phyloP scores from a whole-genome alignment of 2,113 vertebrate species.

The Pyxicephalus adspersus region DNA sequence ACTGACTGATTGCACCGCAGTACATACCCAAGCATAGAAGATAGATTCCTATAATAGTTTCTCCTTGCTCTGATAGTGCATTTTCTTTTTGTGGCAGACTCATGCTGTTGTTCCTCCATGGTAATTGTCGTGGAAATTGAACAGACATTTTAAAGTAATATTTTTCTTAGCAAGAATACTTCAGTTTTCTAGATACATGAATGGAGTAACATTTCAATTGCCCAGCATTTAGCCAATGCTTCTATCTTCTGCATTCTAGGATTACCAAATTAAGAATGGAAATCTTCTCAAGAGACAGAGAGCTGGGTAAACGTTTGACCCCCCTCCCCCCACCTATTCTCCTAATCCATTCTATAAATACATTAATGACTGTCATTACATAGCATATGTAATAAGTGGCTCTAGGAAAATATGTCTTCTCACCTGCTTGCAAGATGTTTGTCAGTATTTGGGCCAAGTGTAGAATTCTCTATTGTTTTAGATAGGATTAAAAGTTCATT shows the following conservation, averaged over 20 bases:
- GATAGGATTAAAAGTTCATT: no score
- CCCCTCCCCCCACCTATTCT: constrained; percentile 54
- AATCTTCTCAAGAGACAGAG: constrained; percentile 61
- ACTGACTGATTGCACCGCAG: no score
- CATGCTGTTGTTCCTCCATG: constrained; percentile 86
- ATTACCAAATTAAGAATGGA: constrained; percentile 63
- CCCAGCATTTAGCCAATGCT: constrained; percentile 53
- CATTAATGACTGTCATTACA: constrained; percentile 47
- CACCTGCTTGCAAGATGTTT: no score
- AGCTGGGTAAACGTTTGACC: constrained; percentile 63
- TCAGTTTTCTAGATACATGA: constrained; percentile 25
- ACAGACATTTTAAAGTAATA: constrained; percentile 72
- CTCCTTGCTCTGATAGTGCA: constrained; percentile 79
- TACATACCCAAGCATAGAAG: constrained; percentile 78
- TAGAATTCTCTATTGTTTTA: no score
- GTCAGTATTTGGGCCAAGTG: no score
- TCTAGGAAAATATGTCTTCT: constrained; percentile 1
- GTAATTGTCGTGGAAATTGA: constrained; percentile 74
- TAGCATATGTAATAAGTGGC: constrained; percentile 24
- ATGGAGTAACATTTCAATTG: constrained; percentile 48
- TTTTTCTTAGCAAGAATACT: constrained; percentile 52
- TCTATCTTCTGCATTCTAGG: constrained; percentile 52
- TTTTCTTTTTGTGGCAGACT: constrained; percentile 74
- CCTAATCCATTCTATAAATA: constrained; percentile 71
- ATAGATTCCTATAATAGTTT: constrained; percentile 80